phyloP scores from a whole-genome alignment of 2,797 vertebrate genomes.

The Clarias fuscus region DNA sequence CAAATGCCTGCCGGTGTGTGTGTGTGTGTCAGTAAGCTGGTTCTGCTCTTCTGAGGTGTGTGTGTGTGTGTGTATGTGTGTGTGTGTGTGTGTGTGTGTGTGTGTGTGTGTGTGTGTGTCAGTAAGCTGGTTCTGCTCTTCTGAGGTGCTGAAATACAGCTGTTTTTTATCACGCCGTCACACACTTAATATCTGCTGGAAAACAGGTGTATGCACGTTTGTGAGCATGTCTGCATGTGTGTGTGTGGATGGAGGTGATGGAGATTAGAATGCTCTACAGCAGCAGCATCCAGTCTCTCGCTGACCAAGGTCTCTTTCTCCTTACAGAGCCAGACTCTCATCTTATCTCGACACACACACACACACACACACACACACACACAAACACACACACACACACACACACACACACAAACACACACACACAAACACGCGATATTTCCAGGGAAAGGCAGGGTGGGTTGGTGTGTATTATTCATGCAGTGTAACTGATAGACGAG shows the following conservation, averaged over 20 bases:
- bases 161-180: background rate
- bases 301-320: background rate
- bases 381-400: background rate
- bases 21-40: background rate
- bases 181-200: background rate
- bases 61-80: background rate
- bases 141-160: background rate
- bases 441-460: constrained; percentile 62
- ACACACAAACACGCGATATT: constrained; percentile 41
- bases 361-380: no score
- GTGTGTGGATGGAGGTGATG: background rate
- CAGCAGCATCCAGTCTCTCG: background rate
- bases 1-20: no score
- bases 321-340: background rate
- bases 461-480: constrained; percentile 77
- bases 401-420: background rate
- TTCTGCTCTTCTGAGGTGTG: background rate
- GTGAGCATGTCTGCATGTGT: background rate
- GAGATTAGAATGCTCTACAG: background rate
- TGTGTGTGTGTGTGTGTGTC: background rate
- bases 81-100: background rate
- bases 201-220: background rate
- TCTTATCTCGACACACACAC: background rate
- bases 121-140: no score
- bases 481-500: constrained; percentile 80